Evolutionary conservation across 2,113 vertebrate genomes (phyloP).

Genomic region (Macquaria ambigua): DNA sequence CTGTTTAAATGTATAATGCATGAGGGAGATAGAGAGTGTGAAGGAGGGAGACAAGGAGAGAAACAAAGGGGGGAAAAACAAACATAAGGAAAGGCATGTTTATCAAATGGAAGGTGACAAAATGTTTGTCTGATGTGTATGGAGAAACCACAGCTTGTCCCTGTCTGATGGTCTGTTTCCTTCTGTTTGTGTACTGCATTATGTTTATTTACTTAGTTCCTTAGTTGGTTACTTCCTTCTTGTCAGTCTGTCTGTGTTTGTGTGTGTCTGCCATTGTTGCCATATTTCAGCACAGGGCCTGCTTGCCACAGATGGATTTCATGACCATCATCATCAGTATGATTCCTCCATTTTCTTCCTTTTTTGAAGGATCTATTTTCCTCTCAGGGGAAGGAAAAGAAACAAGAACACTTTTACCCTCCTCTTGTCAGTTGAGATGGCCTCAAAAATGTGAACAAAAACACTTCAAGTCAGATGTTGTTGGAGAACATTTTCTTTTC

Average conservation of each 20-base stretch:
- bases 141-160: neutral
- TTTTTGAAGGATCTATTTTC: conserved; percentile 53
- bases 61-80: neutral
- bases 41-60: neutral
- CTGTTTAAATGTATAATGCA: conserved; percentile 34
- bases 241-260: neutral
- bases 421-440: conserved; percentile 35
- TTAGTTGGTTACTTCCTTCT: neutral
- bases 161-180: neutral
- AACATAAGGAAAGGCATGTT: neutral
- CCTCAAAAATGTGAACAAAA: conserved; percentile 43
- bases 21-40: conserved; percentile 11
- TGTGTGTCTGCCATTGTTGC: neutral
- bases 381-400: conserved; percentile 36
- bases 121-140: neutral
- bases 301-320: conserved; percentile 30
- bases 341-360: conserved; percentile 47
- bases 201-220: neutral
- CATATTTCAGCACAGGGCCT: neutral
- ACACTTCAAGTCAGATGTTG: conserved; percentile 44
- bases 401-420: conserved; percentile 37
- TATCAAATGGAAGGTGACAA: conserved; percentile 18
- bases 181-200: neutral
- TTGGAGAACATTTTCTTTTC: neutral
- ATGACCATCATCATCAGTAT: conserved; percentile 10